Base-by-base conservation (phyloP, 2,113 vertebrate genomes). In the Eudorcas thomsonii region DNA sequence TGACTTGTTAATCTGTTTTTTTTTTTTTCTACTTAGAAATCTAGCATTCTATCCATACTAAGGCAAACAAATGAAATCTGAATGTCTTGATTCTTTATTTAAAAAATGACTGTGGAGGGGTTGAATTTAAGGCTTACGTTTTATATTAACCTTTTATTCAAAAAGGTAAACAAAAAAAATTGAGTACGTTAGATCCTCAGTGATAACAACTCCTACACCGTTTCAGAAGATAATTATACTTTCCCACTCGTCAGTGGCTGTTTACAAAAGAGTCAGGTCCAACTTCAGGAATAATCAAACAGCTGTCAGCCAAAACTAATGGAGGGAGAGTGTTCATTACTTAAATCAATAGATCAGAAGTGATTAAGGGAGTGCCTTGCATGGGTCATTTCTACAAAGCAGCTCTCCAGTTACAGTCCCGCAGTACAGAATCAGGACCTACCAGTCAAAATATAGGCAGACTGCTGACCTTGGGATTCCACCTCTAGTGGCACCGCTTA, bases 401-500 rank as follows among this genome's bases (percentile, higher is more conserved):
- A 7, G 6, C 10, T 45, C 33, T 82, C 25, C 43, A 3, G 4
- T 45, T 33, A 28, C 43, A 30, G 7, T 28, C 14, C 86, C 14
- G 9, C 6, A 1, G 0, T 3, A 8, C 2, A 30, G 12, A 71
- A 64, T 26, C 16, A 19, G 25, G 30, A 23, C 36, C 19, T 8
- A 14, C 4, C 10, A n/a, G 3, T 45, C 25, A 45, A 1, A 25
- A 30, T 25, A 25, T 6, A 45, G 0, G 17, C 28, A 16, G 10
- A 15, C 33, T 4, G 15, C 25, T 43, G 2, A 16, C 3, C 55
- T 80, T 26, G 39, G 25, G 19, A 45, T 48, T 8, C 10, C 43
- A 3, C 17, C 8, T 43, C 8, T 30, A 5, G 2, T 1, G 3
- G 5, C 5, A 1, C 0, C 1, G 6, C 30, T 54, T 13, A 33